Percentiles rank a stretch among this genome's conserved stretches.
These are phyloP conservation scores for Amblyopsis hoosieri DNA, from an alignment of 2,797 vertebrate species.

Conservation along the genomic window DNA sequence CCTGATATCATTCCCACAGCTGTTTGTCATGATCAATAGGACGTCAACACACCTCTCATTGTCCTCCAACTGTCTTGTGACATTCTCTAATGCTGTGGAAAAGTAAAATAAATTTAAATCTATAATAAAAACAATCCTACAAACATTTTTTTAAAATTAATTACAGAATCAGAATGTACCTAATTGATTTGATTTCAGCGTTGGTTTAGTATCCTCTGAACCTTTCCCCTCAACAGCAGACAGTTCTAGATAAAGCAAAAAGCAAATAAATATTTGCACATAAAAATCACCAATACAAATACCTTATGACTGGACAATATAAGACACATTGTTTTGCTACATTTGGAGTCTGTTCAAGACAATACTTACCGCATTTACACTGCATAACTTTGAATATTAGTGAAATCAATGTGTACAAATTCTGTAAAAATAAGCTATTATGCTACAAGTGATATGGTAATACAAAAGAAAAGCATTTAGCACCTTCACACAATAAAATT, in stretches of 20 bases:
- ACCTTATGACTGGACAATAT: neutral
- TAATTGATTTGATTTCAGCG: conserved; percentile 61
- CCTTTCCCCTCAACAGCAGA: conserved; percentile 55
- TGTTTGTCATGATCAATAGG: neutral
- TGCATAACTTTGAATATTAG: no score
- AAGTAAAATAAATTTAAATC: conserved; percentile 1
- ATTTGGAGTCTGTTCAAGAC: no score
- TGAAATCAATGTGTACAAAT: no score
- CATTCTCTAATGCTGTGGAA: conserved; percentile 58
- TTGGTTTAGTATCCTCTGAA: conserved; percentile 39
- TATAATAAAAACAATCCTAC: neutral
- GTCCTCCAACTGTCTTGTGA: conserved; percentile 51
- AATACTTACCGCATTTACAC: no score
- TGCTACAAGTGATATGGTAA: no score
- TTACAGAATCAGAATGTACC: conserved; percentile 42
- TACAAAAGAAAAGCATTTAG: neutral
- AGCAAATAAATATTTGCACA: neutral
- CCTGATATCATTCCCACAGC: neutral
- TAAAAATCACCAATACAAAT: neutral
- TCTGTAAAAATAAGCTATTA: no score
- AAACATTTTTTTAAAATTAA: neutral
- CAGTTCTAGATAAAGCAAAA: conserved; percentile 60
- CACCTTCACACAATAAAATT: neutral
- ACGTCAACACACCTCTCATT: conserved; percentile 58
- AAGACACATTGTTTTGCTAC: no score